Conservation (phyloP, 2,888 invertebrate genomes). For the Tortricodes alternella region DNA sequence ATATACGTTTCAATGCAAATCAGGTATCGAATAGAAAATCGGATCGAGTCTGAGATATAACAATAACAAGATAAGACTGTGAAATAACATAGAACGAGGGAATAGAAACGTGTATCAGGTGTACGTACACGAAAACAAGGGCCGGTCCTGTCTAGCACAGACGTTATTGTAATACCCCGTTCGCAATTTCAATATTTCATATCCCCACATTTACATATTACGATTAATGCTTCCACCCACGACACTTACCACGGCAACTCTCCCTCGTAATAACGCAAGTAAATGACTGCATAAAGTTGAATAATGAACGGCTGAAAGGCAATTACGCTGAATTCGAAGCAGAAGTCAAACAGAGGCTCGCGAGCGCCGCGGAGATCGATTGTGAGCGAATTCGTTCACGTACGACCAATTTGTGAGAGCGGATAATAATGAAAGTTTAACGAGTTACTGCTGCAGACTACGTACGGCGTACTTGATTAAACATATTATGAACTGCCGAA, state of each 20-base stretch:
- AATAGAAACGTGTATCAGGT: conserved; percentile 29
- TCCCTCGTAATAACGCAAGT: conserved; percentile 80
- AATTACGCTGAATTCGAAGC: conserved; percentile 81
- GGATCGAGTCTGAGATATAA: conserved; percentile 17
- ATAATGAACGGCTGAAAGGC: conserved; percentile 82
- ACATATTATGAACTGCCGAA: conserved; percentile 69
- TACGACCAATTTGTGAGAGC: conserved; percentile 77
- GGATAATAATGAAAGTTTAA: conserved; percentile 81
- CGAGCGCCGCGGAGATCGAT: conserved; percentile 73
- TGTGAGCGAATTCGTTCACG: conserved; percentile 77
- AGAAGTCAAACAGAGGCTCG: conserved; percentile 80
- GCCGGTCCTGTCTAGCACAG: conserved; percentile 43
- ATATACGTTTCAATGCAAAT: conserved; percentile 16
- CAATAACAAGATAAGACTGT: conserved; percentile 27
- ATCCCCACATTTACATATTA: conserved; percentile 77
- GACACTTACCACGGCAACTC: conserved; percentile 71
- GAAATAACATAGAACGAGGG: conserved; percentile 21
- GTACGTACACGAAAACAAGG: conserved; percentile 43
- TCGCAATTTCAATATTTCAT: conserved; percentile 77
- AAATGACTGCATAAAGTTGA: conserved; percentile 82
- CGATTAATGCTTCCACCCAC: conserved; percentile 81
- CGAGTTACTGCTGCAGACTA: conserved; percentile 65
- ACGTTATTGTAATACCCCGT: conserved; percentile 60
- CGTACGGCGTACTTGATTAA: conserved; percentile 65
- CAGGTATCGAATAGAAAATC: conserved; percentile 17